Percentiles rank a stretch among this genome's conserved stretches.
Conservation (phyloP, 2,113 vertebrate genomes). For the Malurus alboscapulatus region DNA sequence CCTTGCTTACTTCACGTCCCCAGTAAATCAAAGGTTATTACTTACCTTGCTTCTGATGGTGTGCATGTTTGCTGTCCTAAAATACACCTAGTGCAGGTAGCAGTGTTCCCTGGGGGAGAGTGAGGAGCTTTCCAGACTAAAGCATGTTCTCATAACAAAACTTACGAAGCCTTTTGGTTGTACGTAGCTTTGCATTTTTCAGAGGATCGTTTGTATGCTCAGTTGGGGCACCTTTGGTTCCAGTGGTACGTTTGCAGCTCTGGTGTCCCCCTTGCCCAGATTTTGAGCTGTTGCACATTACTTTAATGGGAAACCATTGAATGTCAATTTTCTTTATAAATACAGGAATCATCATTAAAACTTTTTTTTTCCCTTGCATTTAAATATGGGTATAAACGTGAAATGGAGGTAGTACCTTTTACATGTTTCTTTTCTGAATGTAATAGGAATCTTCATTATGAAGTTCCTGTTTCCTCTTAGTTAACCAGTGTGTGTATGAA, state of each 20-base stretch:
- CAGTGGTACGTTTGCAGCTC: background rate
- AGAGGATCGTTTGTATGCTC: accelerated
- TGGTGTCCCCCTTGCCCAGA: accelerated
- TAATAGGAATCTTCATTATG: background rate
- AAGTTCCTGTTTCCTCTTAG: background rate
- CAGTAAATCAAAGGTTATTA: accelerated
- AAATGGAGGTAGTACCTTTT: background rate
- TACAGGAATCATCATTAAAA: background rate
- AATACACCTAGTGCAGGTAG: accelerated
- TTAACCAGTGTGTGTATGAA: background rate
- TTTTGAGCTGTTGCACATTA: background rate
- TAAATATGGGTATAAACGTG: background rate
- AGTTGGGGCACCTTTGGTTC: background rate
- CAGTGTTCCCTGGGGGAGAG: background rate
- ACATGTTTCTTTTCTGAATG: background rate
- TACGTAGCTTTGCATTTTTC: accelerated
- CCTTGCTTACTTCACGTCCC: accelerated
- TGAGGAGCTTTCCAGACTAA: background rate
- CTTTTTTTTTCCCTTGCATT: background rate
- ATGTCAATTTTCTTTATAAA: background rate
- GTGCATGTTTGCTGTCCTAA: background rate
- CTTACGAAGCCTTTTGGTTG: background rate
- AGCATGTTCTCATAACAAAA: accelerated
- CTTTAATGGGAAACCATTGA: background rate
- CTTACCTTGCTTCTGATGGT: accelerated